phyloP scores from a whole-genome alignment of 2,888 invertebrate genomes.

The Caenorhabditis japonica region DNA sequence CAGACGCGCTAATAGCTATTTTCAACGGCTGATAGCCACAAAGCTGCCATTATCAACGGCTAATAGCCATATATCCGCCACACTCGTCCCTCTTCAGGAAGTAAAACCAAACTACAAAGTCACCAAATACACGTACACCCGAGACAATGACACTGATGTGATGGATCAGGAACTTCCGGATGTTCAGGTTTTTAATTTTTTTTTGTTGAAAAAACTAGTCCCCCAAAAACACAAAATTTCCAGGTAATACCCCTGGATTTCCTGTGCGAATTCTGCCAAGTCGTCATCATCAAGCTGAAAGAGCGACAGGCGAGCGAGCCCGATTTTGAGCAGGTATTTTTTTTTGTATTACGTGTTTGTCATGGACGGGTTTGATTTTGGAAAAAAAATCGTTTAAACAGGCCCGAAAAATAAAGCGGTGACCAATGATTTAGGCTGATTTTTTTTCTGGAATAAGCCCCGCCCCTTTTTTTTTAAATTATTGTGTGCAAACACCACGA shows the following conservation, averaged over 20 bases:
- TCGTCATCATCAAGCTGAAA: constrained; percentile 52
- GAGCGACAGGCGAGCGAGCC: constrained; percentile 37
- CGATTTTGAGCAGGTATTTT: constrained; percentile 49
- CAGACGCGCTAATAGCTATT: too few relatives aligned
- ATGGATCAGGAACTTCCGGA: constrained; percentile 28
- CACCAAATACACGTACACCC: constrained; percentile 31
- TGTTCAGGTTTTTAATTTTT: constrained; percentile 6
- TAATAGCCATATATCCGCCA: too few relatives aligned
- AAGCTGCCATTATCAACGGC: too few relatives aligned
- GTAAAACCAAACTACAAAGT: constrained; percentile 38
- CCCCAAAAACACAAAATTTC: not conserved
- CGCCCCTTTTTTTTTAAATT: too few relatives aligned
- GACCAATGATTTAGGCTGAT: too few relatives aligned
- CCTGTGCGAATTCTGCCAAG: constrained; percentile 58
- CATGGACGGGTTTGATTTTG: too few relatives aligned
- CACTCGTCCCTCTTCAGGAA: constrained; percentile 17
- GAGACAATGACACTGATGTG: constrained; percentile 44
- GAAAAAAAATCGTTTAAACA: too few relatives aligned
- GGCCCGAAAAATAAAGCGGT: too few relatives aligned
- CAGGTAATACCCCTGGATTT: constrained; percentile 54
- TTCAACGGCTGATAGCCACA: too few relatives aligned
- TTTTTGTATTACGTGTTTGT: too few relatives aligned
- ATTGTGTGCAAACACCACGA: too few relatives aligned
- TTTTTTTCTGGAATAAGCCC: too few relatives aligned
- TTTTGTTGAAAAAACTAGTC: not conserved